Percentiles rank a stretch among this genome's conserved stretches.
Conservation (phyloP, 2,888 invertebrate genomes). For the Sesia apiformis region DNA sequence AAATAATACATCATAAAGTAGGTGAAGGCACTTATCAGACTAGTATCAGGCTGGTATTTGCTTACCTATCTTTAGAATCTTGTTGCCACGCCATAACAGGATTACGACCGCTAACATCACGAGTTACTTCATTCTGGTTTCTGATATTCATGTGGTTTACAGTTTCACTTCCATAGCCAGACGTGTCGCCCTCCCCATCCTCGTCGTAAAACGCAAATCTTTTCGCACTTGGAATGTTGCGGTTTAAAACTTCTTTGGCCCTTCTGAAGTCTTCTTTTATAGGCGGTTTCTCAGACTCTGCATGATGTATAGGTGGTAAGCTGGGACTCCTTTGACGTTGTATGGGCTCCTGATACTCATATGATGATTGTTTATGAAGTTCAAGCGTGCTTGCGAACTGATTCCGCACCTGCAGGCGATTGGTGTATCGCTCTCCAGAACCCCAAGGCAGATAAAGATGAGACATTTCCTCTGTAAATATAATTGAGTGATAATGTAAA, state of each 20-base stretch:
- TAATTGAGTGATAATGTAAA: not conserved
- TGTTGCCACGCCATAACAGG: constrained; percentile 66
- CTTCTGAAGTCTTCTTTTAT: constrained; percentile 44
- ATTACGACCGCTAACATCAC: constrained; percentile 27
- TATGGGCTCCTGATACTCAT: constrained; percentile 56
- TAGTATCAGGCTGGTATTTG: constrained; percentile 12
- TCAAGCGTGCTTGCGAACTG: constrained; percentile 67
- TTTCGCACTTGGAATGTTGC: constrained; percentile 58
- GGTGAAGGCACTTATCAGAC: too few relatives aligned
- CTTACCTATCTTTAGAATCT: constrained; percentile 48
- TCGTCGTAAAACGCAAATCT: constrained; percentile 66
- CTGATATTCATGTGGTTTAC: constrained; percentile 65
- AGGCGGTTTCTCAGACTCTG: constrained; percentile 34
- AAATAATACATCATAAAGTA: too few relatives aligned
- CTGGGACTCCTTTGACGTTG: constrained; percentile 78
- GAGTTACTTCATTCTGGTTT: constrained; percentile 29
- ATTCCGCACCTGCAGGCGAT: constrained; percentile 55
- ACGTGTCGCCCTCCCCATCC: constrained; percentile 83
- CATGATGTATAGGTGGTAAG: constrained; percentile 77
- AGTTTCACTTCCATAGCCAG: constrained; percentile 89
- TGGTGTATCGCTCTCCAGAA: constrained; percentile 62
- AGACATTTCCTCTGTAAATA: constrained; percentile 84
- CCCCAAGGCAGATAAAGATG: constrained; percentile 87
- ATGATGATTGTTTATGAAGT: constrained; percentile 54
- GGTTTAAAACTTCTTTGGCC: constrained; percentile 37